Evolutionary conservation across 2,888 invertebrate genomes (phyloP).

Genomic region (Agrotis exclamationis): DNA sequence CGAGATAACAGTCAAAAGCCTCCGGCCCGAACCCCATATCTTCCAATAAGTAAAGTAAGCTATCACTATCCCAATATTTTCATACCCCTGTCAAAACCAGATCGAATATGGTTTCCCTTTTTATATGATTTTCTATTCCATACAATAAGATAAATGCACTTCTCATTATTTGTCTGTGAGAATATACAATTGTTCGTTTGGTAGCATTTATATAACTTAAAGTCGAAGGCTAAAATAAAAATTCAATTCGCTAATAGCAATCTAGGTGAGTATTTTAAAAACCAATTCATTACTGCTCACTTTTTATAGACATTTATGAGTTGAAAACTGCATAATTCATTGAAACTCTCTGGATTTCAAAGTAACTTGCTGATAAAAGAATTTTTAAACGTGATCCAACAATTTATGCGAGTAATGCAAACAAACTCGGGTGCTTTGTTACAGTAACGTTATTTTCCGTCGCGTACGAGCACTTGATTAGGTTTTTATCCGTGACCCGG

Average conservation of each 20-base stretch:
- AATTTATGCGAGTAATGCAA: slow-evolving; percentile 43
- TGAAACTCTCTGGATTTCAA: slow-evolving; percentile 19
- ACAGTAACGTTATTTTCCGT: slow-evolving; percentile 40
- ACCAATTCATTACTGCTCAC: slow-evolving; percentile 38
- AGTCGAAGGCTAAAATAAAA: background rate
- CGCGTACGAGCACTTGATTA: slow-evolving; percentile 35
- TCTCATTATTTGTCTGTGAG: background rate
- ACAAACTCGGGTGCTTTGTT: slow-evolving; percentile 49
- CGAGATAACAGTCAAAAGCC: slow-evolving; percentile 11
- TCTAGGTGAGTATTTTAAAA: slow-evolving; percentile 23
- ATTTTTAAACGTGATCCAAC: slow-evolving; percentile 44
- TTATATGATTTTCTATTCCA: background rate
- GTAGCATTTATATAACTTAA: slow-evolving; percentile 1
- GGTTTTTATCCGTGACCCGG: slow-evolving; percentile 35
- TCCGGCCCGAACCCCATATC: slow-evolving; percentile 18
- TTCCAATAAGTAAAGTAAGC: slow-evolving; percentile 18
- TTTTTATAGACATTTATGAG: slow-evolving; percentile 36
- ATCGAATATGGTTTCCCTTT: slow-evolving; percentile 7
- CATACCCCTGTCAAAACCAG: slow-evolving; percentile 45
- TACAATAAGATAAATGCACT: slow-evolving; percentile 5
- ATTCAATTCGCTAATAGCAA: slow-evolving; percentile 32
- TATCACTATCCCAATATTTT: slow-evolving; percentile 41
- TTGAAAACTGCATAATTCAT: slow-evolving; percentile 59
- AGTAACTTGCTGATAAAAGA: slow-evolving; percentile 36
- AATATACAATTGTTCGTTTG: slow-evolving; percentile 1